phyloP scores from a whole-genome alignment of 1,140 invertebrate species.

The Octopus bimaculoides region DNA sequence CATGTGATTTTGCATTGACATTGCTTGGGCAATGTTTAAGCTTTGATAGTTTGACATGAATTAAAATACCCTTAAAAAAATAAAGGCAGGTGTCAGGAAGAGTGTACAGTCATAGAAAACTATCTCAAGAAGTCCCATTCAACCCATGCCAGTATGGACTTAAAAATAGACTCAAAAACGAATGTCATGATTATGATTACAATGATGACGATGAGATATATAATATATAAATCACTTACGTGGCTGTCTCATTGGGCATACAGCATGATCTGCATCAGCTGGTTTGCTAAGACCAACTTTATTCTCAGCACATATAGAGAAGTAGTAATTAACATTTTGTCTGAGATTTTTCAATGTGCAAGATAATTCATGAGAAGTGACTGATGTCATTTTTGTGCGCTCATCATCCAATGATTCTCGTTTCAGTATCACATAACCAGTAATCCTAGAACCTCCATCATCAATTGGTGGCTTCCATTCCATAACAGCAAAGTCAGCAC shows the following conservation, averaged over 20 bases:
- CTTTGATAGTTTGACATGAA: no score
- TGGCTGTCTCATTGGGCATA: conserved; percentile 64
- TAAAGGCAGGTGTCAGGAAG: not conserved
- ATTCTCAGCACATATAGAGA: conserved; percentile 91
- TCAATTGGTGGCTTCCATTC: conserved; percentile 87
- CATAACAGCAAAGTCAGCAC: conserved; percentile 88
- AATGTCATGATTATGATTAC: not conserved
- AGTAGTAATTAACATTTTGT: conserved; percentile 90
- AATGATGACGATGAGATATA: not conserved
- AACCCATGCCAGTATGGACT: not conserved
- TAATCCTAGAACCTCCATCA: conserved; percentile 89
- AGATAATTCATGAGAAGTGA: conserved; percentile 32
- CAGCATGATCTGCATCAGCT: conserved; percentile 61
- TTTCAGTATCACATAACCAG: conserved; percentile 29
- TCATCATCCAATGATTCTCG: conserved; percentile 33
- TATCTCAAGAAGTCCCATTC: no score
- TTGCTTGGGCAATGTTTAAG: no score
- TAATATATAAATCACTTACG: conserved; percentile 22
- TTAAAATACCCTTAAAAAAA: not conserved
- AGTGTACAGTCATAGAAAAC: no score
- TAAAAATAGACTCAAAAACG: not conserved
- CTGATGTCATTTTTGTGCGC: conserved; percentile 53
- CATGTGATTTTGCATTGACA: no score
- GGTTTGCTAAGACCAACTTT: conserved; percentile 90
- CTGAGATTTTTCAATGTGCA: conserved; percentile 91